A percentile compares a stretch with the other conserved stretches of the same genome.
Conservation (phyloP, 2,113 vertebrate genomes). For the Oxyruncus cristatus region DNA sequence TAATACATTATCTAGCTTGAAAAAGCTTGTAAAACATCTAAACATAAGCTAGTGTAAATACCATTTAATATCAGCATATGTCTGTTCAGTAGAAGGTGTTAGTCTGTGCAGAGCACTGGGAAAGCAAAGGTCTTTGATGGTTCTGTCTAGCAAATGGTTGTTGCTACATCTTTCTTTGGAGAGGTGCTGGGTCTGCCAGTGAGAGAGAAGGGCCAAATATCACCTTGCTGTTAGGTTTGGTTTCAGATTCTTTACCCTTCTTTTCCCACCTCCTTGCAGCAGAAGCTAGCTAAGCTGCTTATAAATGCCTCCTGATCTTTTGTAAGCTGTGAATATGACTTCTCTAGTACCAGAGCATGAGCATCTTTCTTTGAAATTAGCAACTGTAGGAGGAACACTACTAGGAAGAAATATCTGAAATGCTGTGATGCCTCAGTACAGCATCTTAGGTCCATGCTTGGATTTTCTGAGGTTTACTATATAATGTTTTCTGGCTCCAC, state of each 20-base stretch:
- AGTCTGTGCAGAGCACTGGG: background rate
- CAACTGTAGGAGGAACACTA: background rate
- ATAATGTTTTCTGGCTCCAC: background rate
- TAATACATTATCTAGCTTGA: background rate
- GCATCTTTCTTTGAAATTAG: background rate
- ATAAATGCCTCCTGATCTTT: background rate
- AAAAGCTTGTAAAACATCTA: background rate
- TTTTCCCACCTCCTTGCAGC: background rate
- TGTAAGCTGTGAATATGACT: background rate
- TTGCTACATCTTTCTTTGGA: background rate
- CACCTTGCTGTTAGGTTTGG: background rate
- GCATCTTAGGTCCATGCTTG: background rate
- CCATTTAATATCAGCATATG: background rate
- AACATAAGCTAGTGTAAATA: background rate
- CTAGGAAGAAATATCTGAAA: background rate
- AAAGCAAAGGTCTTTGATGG: rapidly evolving
- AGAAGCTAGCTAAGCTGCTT: background rate
- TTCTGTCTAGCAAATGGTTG: background rate
- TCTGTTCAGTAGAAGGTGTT: background rate
- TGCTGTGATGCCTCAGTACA: background rate
- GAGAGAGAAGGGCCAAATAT: background rate
- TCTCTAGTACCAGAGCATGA: background rate
- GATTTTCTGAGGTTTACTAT: background rate
- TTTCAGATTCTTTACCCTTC: background rate
- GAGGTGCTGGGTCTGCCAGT: background rate